Conservation (phyloP, 2,797 vertebrate species). For the Coreius guichenoti region DNA sequence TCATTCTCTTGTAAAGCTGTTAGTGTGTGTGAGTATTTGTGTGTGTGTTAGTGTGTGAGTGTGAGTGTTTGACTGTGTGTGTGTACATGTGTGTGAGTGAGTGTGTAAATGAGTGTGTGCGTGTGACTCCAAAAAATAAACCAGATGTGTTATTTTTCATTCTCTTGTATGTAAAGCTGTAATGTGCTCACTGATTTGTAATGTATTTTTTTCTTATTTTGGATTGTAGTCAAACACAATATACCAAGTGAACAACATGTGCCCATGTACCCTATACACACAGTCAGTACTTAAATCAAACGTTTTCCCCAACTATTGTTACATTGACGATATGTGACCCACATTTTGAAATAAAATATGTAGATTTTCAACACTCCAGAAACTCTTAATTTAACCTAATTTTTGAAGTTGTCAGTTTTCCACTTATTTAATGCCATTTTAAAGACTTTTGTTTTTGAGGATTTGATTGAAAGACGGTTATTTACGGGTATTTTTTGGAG, state of each 20-base stretch:
- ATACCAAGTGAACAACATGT: conserved; percentile 3
- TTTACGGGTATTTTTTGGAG: conserved; percentile 29
- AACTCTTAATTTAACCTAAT: conserved; percentile 13
- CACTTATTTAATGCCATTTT: conserved; percentile 21
- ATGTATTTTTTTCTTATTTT: conserved; percentile 14
- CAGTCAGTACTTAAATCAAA: background rate
- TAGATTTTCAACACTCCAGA: background rate
- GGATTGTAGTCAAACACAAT: conserved; percentile 35
- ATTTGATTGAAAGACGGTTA: conserved; percentile 18
- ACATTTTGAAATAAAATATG: conserved; percentile 4
- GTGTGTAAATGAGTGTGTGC: background rate
- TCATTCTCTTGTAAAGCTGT: background rate
- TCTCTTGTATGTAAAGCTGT: conserved; percentile 19
- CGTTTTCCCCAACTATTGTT: background rate
- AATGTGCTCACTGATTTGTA: conserved; percentile 30
- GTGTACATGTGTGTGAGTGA: background rate
- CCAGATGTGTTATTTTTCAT: conserved; percentile 20
- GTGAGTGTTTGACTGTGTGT: no score
- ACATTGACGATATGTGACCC: conserved; percentile 16
- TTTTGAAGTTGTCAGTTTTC: conserved; percentile 17
- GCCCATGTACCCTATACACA: background rate
- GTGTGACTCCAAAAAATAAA: conserved; percentile 10
- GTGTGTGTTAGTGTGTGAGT: no score
- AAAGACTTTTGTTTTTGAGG: conserved; percentile 23
- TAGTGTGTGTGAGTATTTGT: background rate